Evolutionary conservation across 2,888 invertebrate species (phyloP).

Genomic region (Vandiemenella viatica): DNA sequence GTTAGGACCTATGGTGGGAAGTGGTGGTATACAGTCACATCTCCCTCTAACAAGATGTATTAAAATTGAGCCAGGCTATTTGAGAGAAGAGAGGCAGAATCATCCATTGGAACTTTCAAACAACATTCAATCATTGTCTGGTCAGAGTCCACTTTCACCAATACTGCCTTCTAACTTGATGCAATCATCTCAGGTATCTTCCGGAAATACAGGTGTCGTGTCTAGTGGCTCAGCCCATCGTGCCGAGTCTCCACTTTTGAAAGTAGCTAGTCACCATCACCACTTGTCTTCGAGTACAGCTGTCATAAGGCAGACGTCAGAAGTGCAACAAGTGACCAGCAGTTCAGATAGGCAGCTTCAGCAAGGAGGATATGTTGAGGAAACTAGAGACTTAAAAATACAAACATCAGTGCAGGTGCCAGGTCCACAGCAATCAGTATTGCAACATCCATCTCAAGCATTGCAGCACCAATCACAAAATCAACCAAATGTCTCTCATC

Average conservation of each 20-base stretch:
- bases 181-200: neutral
- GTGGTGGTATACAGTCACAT: too few relatives aligned
- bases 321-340: neutral
- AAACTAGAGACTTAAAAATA: neutral
- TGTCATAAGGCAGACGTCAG: conserved; percentile 3
- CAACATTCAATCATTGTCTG: neutral
- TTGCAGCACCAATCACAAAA: neutral
- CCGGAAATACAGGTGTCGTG: neutral
- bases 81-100: conserved; percentile 22
- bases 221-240: neutral
- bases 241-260: conserved; percentile 2
- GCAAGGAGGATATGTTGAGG: neutral
- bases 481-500: conserved; percentile 5
- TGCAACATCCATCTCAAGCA: conserved; percentile 3
- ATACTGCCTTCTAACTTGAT: neutral
- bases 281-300: neutral
- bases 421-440: conserved; percentile 1
- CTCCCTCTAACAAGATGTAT: conserved; percentile 1
- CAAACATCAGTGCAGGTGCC: conserved; percentile 2
- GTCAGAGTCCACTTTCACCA: neutral
- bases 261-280: conserved; percentile 1
- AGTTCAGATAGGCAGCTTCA: neutral
- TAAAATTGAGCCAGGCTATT: conserved; percentile 15
- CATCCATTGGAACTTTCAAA: neutral
- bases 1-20: too few relatives aligned